Conservation (phyloP, 2,113 vertebrate species). For the Alethe castanea region DNA sequence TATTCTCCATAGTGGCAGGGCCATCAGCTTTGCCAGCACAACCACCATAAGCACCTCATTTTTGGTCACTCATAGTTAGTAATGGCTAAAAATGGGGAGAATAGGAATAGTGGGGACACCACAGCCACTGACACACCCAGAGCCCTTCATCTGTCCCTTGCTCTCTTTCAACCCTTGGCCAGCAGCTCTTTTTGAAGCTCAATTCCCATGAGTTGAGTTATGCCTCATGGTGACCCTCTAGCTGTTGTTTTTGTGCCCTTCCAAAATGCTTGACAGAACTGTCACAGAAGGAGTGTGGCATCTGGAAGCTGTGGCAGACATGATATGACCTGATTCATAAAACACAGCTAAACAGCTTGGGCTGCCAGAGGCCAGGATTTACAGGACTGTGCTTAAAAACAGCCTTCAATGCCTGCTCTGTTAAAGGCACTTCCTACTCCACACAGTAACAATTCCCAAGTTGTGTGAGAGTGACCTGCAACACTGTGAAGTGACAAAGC, state of each 20-base stretch:
- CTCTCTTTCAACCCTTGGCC: not conserved
- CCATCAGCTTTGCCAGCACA: not conserved
- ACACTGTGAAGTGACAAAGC: not conserved
- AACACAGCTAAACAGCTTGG: slow-evolving; percentile 24
- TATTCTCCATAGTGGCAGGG: not conserved
- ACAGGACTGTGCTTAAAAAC: not conserved
- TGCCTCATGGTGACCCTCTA: not conserved
- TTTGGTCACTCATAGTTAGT: not conserved
- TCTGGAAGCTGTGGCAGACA: slow-evolving; percentile 17
- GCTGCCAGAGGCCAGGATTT: slow-evolving; percentile 39
- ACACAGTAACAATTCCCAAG: not conserved
- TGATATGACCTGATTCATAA: not conserved
- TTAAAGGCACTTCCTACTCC: not conserved
- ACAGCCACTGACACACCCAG: not conserved
- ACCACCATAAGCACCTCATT: not conserved
- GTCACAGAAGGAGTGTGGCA: slow-evolving; percentile 19
- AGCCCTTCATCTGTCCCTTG: not conserved
- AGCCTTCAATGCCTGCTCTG: not conserved
- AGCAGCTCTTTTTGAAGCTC: not conserved
- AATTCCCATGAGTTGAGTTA: not conserved
- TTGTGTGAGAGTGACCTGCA: not conserved
- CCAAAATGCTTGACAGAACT: slow-evolving; percentile 12
- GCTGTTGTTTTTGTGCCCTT: slow-evolving; percentile 11
- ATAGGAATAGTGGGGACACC: rapidly evolving
- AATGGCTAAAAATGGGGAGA: not conserved